phyloP scores from a whole-genome alignment of 2,113 vertebrate species.

The Aviceda subcristata region DNA sequence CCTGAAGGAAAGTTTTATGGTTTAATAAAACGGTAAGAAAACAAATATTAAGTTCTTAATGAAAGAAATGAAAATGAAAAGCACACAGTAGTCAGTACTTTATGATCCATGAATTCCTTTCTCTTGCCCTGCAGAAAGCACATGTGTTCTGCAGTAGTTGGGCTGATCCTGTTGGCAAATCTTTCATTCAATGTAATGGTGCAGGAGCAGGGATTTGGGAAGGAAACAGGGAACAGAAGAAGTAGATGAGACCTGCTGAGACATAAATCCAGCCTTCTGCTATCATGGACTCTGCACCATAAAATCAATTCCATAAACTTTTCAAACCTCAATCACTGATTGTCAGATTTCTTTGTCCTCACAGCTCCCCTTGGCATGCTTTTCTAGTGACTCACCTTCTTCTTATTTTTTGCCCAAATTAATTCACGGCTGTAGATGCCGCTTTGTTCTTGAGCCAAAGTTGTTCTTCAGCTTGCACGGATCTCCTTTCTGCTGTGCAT shows the following conservation, averaged over 20 bases:
- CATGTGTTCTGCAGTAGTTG: not conserved
- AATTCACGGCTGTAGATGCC: not conserved
- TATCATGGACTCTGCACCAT: not conserved
- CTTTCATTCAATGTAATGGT: not conserved
- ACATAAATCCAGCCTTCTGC: not conserved
- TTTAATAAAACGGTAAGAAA: conserved; percentile 28
- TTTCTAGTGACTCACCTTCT: not conserved
- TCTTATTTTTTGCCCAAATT: not conserved
- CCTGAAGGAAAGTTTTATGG: not conserved
- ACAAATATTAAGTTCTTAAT: not conserved
- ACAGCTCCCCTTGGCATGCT: not conserved
- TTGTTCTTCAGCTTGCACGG: not conserved
- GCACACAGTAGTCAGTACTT: not conserved
- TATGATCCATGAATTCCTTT: conserved; percentile 7
- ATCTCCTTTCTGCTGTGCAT: not conserved
- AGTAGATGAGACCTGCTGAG: not conserved
- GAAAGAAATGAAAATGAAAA: conserved; percentile 25
- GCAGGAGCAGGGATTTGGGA: not conserved
- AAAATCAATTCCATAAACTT: not conserved
- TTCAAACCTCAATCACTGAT: not conserved
- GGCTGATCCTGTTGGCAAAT: not conserved
- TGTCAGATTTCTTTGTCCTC: not conserved
- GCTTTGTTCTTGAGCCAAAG: not conserved
- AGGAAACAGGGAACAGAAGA: not conserved
- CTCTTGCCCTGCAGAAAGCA: not conserved